Percentiles rank a stretch among this genome's conserved stretches.
Conservation (phyloP, 2,113 vertebrate species). For the Chauna torquata region DNA sequence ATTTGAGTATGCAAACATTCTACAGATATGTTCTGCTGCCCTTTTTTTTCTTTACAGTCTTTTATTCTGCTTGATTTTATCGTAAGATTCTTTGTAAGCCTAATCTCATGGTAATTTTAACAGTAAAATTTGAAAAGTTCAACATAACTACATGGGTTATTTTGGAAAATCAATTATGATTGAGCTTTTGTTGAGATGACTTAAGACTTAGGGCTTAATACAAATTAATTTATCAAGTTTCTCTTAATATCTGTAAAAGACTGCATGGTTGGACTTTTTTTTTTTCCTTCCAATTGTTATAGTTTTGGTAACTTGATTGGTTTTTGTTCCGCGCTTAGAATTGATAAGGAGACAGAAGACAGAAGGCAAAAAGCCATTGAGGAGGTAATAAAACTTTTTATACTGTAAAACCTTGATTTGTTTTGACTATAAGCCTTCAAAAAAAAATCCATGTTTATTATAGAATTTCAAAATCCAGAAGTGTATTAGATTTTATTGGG, state of each 20-base stretch:
- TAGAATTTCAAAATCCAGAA: not conserved
- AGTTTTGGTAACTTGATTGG: conserved; percentile 55
- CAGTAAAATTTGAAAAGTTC: not conserved
- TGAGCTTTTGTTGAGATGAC: not conserved
- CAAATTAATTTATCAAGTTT: not conserved
- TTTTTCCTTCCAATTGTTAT: conserved; percentile 11
- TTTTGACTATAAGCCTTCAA: not conserved
- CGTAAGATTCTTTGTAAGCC: not conserved
- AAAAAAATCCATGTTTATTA: not conserved
- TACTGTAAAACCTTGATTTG: not conserved
- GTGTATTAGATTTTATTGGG: not conserved
- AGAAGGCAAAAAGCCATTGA: conserved; percentile 95
- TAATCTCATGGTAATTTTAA: not conserved
- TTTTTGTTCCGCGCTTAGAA: conserved; percentile 78
- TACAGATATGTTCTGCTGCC: not conserved
- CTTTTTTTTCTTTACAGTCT: not conserved
- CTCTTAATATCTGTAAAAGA: not conserved
- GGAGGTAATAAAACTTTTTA: conserved; percentile 80
- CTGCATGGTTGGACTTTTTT: not conserved
- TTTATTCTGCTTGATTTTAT: not conserved
- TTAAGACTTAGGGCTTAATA: not conserved
- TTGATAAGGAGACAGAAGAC: conserved; percentile 91
- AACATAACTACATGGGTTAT: not conserved
- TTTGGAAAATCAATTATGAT: not conserved
- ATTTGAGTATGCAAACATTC: not conserved